Evolutionary conservation across 2,888 invertebrate genomes (phyloP), one percentile per base, ranked within the genome.

Genomic region (Empis stercorea): DNA sequence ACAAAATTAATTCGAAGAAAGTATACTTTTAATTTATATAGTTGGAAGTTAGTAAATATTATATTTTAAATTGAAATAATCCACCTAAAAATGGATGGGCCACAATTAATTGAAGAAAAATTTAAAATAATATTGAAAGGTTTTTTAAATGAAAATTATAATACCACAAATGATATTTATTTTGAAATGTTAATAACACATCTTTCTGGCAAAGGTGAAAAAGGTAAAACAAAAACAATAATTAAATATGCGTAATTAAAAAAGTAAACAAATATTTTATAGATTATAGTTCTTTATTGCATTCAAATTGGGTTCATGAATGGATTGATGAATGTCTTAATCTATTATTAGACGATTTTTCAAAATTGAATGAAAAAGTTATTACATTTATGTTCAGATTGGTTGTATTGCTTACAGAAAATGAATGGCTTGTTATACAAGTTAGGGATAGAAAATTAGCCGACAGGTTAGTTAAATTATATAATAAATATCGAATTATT

Each of bases 311-410:
- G 47, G 63, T 68, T n/a, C 51, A 60, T 10, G 62, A 68, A 43
- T 75, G 74, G 74, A 59, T 75, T 15, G 63, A 70, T 51, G 59
- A 64, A 43, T 71, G 71, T 23, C 56, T 71, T 1, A 58, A 59
- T 9, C 50, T 69, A 30, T 66, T 74, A 58, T 64, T 64, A 45
- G 58, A 59, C 14, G 62, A 63, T 36, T 56, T 60, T 15, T 52
- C 51, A 13, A 55, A 57, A 42, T 67, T 75, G 2, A 70, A 73
- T 39, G 68, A 71, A 36, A 63, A 70, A 47, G 64, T 77, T 6
- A 61, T 70, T n/a, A 70, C 80, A 6, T 86, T 87, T 54, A 72
- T 79, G 34, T 64, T 81, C 10, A 77, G 81, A 57, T 61, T 84
- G 9, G 70, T 78, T 4, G 79, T 78, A n/a, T 63, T 78, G 15